Evolutionary conservation across 92 coral and sea anemone species (phyloP), one percentile per base, ranked within the genome.

Genomic region (Montipora capitata): DNA sequence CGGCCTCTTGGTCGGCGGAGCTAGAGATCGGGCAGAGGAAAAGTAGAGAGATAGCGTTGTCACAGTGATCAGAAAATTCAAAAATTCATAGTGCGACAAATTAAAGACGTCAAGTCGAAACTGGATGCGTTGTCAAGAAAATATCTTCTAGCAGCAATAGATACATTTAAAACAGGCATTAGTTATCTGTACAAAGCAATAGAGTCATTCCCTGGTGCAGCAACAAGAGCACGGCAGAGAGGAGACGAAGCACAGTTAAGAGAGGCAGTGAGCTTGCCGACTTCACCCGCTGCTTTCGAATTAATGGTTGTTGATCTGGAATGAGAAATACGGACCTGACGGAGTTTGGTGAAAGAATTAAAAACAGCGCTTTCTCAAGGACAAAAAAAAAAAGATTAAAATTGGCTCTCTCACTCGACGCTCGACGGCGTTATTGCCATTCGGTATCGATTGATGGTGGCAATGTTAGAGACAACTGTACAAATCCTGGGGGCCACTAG

Each of bases 61-160:
- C 27, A 20, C n/a, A n/a, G n/a, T 15, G 51, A 69, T 69, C n/a
- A 69, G 41, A 69, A 10, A 2, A 10, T 69, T 10, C 51, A 51
- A 38, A 16, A 14, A 18, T 40, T 69, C 51, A 42, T 69, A n/a
- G 74, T 15, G 4, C 52, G 74, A 11, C 52, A 69, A 69, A 69
- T 20, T 18, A 5, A 69, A 3, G 20, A 40, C 41, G 6, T 69
- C 20, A 69, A 11, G 6, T 40, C 2, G 1, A 69, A 69, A 52
- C 13, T 69, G 74, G 74, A 69, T n/a, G 74, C 51, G 40, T 49
- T 72, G 8, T 27, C 77, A 72, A 13, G 77, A 72, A 42, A 72
- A 51, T 18, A 72, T 17, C 77, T 72, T 72, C 48, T 72, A 11
- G 35, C 77, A 72, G 77, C 77, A n/a, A 72, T 39, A 27, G 77